Evolutionary conservation across 2,888 invertebrate genomes (phyloP), one percentile per base, ranked within the genome.

Genomic region (Amphipyra berbera): DNA sequence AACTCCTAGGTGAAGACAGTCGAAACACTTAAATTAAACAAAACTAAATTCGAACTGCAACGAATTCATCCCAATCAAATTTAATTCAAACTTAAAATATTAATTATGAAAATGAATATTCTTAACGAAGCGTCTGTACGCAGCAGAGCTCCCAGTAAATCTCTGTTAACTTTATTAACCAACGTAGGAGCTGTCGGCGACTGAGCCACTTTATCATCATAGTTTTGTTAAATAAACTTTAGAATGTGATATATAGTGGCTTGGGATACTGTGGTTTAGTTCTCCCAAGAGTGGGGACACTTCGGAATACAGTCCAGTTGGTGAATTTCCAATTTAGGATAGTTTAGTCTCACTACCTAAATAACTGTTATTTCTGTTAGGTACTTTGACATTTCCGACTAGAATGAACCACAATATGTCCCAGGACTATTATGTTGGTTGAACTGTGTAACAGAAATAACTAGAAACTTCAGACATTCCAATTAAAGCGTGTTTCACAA

Each of bases 211-310:
- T 67, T 52, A 74, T 70, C 67, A 74, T 54, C 12, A 50, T 61
- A 68, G 61, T 76, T 61, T 47, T 57, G 74, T 55, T 41, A 57
- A 73, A 73, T 76, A 57, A 76, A 72, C 61, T 76, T 71, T 54
- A 64, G 15, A 59, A 46, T 48, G 13, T 60, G 52, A 68, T 63
- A 60, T 61, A 73, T 62, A 49, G 52, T 62, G 35, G 45, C 38
- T 6, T 27, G 61, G 72, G 54, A 47, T 58, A 41, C 27, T 30
- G 12, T 38, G 4, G 35, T 35, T 33, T 68, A 52, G 47, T 50
- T 48, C 38, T 49, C 67, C 67, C 59, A 12, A 41, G 59, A 44
- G 58, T 13, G 12, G 2, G n/a, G 49, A 46, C 45, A 13, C 44
- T 46, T 40, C 6, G 14, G 6, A 14, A 40, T 41, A 12, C 8